Conservation (phyloP, 2,113 vertebrate genomes). For the Hystrix brachyura region DNA sequence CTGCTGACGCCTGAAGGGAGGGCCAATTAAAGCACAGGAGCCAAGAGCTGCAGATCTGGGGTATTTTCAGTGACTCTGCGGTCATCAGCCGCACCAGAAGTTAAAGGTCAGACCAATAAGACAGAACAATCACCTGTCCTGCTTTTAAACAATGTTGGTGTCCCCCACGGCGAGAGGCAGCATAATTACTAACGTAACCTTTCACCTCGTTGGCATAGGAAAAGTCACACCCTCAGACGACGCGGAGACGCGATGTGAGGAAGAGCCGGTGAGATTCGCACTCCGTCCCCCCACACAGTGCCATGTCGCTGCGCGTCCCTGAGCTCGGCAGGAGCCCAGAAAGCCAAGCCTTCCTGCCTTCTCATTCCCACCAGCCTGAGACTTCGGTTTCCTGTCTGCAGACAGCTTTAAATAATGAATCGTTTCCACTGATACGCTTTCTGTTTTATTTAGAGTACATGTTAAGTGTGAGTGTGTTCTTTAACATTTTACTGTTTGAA, state of each 20-base stretch:
- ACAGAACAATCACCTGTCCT: background rate
- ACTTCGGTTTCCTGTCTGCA: background rate
- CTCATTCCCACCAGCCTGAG: background rate
- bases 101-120: accelerated
- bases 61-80: background rate
- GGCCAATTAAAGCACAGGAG: too few species aligned
- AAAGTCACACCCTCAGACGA: background rate
- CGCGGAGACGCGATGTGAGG: accelerated
- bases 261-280: too few species aligned
- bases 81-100: background rate
- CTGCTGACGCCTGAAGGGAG: background rate
- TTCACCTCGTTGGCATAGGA: background rate
- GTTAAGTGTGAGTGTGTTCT: background rate
- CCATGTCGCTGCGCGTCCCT: too few species aligned
- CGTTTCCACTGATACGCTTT: background rate
- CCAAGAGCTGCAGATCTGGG: accelerated
- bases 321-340: background rate
- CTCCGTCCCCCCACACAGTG: too few species aligned
- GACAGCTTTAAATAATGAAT: background rate
- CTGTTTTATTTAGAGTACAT: background rate
- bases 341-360: background rate
- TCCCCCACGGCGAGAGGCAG: too few species aligned
- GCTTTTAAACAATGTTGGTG: background rate
- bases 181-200: background rate
- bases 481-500: background rate